Base-by-base conservation (phyloP, 2,797 vertebrate genomes). In the Pseudochaenichthys georgianus region DNA sequence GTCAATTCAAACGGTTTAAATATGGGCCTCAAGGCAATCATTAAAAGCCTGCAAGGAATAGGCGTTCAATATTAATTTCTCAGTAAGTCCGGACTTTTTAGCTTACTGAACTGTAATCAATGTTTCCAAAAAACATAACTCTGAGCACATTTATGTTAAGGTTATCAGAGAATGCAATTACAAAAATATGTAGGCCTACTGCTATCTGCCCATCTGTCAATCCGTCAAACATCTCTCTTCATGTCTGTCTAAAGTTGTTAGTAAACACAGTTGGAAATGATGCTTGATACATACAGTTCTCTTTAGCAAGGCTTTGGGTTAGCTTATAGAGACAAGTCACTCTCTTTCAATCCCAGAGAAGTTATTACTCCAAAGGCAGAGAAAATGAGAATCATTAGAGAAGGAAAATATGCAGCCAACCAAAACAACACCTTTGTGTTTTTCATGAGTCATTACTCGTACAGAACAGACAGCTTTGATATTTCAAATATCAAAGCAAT, bases 401-500 rank as follows among this genome's bases (percentile, higher is more conserved):
- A 64, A 78, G 43, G 58, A 16, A 60, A 23, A 78, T 23, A 69
- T 43, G 43, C 51, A 74, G 63, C 19, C 21, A 42, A 31, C 31
- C 82, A 79, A 34, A 83, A 70, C 43, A 51, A 46, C 43, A 19
- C 46, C 9, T 15, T n/a, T 77, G 48, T 67, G 19, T 71, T 73
- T 78, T 68, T 64, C 50, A 78, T 34, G 51, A 84, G 38, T 80
- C 70, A 82, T 82, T 48, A 70, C 43, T 55, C 70, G 58, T 9
- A 17, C 19, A 79, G 67, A 69, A 45, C 8, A 55, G 38, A 43
- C 34, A 47, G 43, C 72, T 80, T 59, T 72, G 47, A 60, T 67
- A 73, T 79, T 87, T 85, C 45, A 81, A 80, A 83, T 86, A 86
- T 67, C 79, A 85, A 82, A 82, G 63, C 73, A 77, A 82, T 86